Evolutionary conservation across 64 coral and sea anemone species (phyloP), one percentile per base, ranked within the genome.

Genomic region (Pocillopora verrucosa): DNA sequence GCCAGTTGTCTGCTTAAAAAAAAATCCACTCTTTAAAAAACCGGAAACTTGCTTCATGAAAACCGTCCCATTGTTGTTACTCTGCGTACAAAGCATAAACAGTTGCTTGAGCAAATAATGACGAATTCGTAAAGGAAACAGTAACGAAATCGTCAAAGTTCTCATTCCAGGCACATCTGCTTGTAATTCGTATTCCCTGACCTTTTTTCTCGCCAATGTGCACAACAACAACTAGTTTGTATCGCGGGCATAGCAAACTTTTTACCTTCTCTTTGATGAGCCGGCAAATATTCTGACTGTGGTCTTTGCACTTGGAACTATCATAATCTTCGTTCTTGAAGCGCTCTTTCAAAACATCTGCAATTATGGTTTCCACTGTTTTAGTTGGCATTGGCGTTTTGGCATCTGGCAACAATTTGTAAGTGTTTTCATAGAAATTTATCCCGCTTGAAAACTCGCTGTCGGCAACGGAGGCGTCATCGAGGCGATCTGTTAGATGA

Each of bases 241-340:
- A 92, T 24, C 82, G 78, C 64, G 73, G 34, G 1, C 68, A 26
- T 9, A 77, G n/a, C 20, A 92, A 16, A 5, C 30, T 41, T 56
- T 92, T 92, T 5, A 92, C 90, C 24, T 73, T 86, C 24, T 92
- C 74, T 51, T 92, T 92, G 72, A 92, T 87, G 22, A 77, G 13
- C 34, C 87, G 58, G 9, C 61, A 92, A 35, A 72, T 37, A 1
- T 38, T 87, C 19, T 92, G 78, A 60, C 74, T 74, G 34, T 78
- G 22, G 22, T 92, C 59, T 22, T 72, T 76, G 37, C 74, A 65
- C 15, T 78, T 92, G 30, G n/a, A 24, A 69, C 26, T 65, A 0
- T 92, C 83, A 83, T 92, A 92, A 9, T 22, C 62, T 59, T 79
- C 83, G 16, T 65, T 76, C 26, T 19, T 9, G 36, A 87, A 87